A percentile compares a stretch with the other conserved stretches of the same genome.
phyloP scores from a whole-genome alignment of 2,113 vertebrate species.

The Lasiurus cinereus region DNA sequence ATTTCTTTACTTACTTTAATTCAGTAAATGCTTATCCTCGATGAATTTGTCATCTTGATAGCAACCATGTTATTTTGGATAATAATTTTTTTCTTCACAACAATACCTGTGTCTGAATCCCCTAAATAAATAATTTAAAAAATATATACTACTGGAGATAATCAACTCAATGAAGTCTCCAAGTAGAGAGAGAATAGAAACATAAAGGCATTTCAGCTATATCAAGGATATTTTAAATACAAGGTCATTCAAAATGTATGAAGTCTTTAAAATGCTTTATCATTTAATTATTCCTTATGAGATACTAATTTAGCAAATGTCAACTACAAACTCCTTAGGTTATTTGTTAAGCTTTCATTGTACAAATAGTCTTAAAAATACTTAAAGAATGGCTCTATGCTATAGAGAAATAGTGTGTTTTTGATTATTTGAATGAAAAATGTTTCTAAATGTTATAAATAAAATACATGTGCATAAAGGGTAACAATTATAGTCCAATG shows the following conservation, averaged over 20 bases:
- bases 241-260: slow-evolving; percentile 22
- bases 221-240: slow-evolving; percentile 42
- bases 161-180: background rate
- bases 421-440: slow-evolving; percentile 73
- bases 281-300: slow-evolving; percentile 59
- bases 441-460: slow-evolving; percentile 60
- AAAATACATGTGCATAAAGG: slow-evolving; percentile 60
- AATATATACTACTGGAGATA: background rate
- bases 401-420: slow-evolving; percentile 54
- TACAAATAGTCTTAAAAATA: slow-evolving; percentile 36
- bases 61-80: background rate
- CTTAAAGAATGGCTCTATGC: slow-evolving; percentile 35
- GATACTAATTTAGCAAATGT: slow-evolving; percentile 50
- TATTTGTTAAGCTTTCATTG: slow-evolving; percentile 60
- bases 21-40: background rate
- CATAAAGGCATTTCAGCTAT: background rate
- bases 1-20: slow-evolving; percentile 14
- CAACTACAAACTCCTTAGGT: background rate
- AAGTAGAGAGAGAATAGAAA: background rate
- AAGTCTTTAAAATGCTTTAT: slow-evolving; percentile 33
- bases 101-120: background rate
- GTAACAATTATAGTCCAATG: slow-evolving; percentile 62
- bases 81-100: background rate
- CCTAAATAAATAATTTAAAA: background rate
- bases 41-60: background rate